phyloP scores from a whole-genome alignment of 2,113 vertebrate species.

The Psittacula cyanocephala region DNA sequence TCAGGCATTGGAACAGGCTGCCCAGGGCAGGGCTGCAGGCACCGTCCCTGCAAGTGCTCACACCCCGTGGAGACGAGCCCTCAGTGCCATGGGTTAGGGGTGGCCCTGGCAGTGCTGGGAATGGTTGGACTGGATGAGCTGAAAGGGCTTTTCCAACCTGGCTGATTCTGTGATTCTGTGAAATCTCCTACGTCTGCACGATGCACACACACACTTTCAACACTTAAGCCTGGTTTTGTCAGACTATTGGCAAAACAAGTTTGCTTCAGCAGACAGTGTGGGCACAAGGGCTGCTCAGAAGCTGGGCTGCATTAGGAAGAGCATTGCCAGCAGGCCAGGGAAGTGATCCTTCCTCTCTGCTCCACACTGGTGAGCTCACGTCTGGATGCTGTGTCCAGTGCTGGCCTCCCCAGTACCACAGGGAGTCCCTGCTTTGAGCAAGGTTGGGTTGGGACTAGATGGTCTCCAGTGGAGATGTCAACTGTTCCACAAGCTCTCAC shows the following conservation, averaged over 20 bases:
- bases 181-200: fast-evolving
- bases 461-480: not conserved
- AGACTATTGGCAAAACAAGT: not conserved
- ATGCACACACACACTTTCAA: not conserved
- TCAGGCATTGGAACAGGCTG: no score
- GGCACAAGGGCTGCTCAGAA: not conserved
- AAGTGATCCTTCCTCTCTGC: not conserved
- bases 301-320: not conserved
- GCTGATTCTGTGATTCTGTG: not conserved
- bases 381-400: not conserved
- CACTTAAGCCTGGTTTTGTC: not conserved
- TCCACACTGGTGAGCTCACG: not conserved
- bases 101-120: not conserved
- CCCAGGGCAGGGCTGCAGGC: no score
- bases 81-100: no score
- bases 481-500: not conserved
- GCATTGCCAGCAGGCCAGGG: not conserved
- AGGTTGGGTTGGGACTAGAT: not conserved
- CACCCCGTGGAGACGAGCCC: no score
- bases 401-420: not conserved
- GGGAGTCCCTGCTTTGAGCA: not conserved
- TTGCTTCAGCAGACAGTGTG: not conserved
- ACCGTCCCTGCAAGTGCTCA: no score
- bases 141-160: not conserved
- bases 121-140: not conserved